These are phyloP conservation scores for Oreotragus oreotragus DNA, from an alignment of 2,113 vertebrate genomes.

Conservation along the genomic window DNA sequence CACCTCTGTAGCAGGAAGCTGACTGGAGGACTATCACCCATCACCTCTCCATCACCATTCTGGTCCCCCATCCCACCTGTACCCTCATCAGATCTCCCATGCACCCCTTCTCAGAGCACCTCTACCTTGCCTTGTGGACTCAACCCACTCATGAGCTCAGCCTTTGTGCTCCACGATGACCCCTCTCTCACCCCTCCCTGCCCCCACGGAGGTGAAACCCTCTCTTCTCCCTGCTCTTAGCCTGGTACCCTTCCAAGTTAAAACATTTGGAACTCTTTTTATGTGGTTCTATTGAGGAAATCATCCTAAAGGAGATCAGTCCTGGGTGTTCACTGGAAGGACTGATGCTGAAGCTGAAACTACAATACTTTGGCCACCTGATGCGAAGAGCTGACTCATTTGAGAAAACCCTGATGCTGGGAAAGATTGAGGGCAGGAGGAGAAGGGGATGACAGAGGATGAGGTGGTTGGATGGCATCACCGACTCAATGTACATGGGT, in stretches of 20 bases:
- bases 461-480: no score
- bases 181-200: not conserved
- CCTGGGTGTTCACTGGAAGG: no score
- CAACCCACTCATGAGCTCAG: not conserved
- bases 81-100: not conserved
- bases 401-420: no score
- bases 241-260: not conserved
- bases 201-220: not conserved
- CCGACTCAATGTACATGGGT: no score
- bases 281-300: not conserved
- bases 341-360: no score
- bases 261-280: not conserved
- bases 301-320: no score
- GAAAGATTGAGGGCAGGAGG: no score
- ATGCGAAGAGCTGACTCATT: no score
- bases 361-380: no score
- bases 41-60: not conserved
- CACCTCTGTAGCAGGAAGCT: not conserved
- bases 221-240: not conserved
- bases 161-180: not conserved
- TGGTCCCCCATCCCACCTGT: not conserved
- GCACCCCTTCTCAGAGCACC: not conserved
- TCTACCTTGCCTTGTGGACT: not conserved
- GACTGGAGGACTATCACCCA: no score
- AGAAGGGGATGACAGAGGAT: no score